Evolutionary conservation across 2,888 invertebrate species (phyloP).

Genomic region (Arctia plantaginis): DNA sequence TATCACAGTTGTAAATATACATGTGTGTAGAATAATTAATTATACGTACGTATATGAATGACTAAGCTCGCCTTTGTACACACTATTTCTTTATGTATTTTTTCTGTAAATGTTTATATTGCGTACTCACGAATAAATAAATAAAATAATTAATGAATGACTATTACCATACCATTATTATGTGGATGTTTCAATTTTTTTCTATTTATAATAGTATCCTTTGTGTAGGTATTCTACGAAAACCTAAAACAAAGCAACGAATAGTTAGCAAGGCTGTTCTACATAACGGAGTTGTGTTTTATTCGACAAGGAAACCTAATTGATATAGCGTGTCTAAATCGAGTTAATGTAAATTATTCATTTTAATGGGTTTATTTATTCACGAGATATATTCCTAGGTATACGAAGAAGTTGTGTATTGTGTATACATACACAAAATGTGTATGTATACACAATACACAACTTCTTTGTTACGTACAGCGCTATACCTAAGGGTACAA

Average conservation of each 20-base stretch:
- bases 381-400: neutral
- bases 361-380: neutral
- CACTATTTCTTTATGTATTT: too few relatives aligned
- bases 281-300: neutral
- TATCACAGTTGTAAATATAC: too few relatives aligned
- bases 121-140: too few relatives aligned
- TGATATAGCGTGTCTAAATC: neutral
- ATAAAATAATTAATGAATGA: too few relatives aligned
- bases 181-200: neutral
- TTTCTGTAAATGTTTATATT: too few relatives aligned
- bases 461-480: too few relatives aligned
- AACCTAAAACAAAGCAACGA: neutral
- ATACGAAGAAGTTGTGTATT: neutral
- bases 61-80: too few relatives aligned
- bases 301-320: neutral
- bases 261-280: neutral
- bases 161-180: too few relatives aligned
- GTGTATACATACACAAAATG: neutral
- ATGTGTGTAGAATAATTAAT: too few relatives aligned
- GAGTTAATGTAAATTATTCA: neutral
- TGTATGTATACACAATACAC: too few relatives aligned
- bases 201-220: neutral
- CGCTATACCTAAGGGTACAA: too few relatives aligned
- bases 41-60: too few relatives aligned
- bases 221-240: neutral